phyloP scores from a whole-genome alignment of 2,113 vertebrate species.

The Halcyon senegalensis region DNA sequence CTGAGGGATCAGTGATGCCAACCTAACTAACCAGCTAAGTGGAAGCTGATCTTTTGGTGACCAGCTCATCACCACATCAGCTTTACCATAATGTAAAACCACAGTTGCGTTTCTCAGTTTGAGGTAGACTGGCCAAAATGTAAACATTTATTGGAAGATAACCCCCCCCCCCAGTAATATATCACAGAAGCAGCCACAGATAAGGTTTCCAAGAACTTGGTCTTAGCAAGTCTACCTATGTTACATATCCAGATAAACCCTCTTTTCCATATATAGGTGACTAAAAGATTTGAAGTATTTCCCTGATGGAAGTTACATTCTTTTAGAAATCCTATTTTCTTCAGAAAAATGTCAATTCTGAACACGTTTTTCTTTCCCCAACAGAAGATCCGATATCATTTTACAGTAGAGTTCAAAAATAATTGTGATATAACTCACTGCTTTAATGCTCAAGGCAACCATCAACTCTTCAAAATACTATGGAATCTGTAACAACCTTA shows the following conservation, averaged over 20 bases:
- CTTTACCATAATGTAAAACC: too few species aligned
- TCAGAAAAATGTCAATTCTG: background rate
- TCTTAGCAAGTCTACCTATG: background rate
- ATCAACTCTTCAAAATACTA: background rate
- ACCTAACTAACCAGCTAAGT: too few species aligned
- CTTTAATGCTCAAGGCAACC: background rate
- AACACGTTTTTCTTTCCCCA: background rate
- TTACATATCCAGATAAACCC: background rate
- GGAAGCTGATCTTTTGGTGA: too few species aligned
- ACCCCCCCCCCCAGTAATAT: background rate
- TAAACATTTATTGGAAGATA: too few species aligned
- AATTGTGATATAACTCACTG: background rate
- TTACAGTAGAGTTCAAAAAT: background rate
- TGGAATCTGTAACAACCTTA: background rate
- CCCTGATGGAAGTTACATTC: background rate
- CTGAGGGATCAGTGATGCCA: too few species aligned
- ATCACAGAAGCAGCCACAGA: background rate
- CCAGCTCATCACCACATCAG: too few species aligned
- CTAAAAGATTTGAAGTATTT: background rate
- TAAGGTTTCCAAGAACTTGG: background rate
- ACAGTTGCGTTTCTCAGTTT: too few species aligned
- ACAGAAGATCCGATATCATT: background rate
- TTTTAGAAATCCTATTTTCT: background rate
- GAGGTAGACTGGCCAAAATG: too few species aligned
- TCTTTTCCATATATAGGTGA: background rate